Evolutionary conservation across 2,888 invertebrate genomes (phyloP), one percentile per base, ranked within the genome.

Genomic region (Hetaerina titia): DNA sequence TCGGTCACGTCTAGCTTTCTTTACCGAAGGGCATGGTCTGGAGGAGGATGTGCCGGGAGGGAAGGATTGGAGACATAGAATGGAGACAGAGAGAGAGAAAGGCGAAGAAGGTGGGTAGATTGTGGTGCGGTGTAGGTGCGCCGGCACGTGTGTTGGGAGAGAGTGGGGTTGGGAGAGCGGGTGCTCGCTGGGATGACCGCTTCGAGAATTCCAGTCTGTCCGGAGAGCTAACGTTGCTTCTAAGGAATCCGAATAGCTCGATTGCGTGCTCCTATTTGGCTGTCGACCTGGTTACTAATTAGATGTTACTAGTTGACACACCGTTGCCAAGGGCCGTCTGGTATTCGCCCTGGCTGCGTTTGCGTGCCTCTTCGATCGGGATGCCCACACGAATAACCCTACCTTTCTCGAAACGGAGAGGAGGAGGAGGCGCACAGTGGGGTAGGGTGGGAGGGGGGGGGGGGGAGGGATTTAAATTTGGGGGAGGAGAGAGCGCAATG

Each of bases 241-340:
- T 31, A 81, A 31, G 81, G 81, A 81, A 81, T 81, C 31, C 81
- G 81, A 81, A 81, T 81, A 81, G 81, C 69, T 69, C 69, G 22
- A n/a, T 22, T n/a, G 69, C 81, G 31, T 11, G 31, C 81, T 81
- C 81, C 81, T 81, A 81, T 81, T 81, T 81, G 31, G 11, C 81
- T 31, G 81, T 81, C 81, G 81, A 81, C 81, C 81, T 81, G 81
- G 81, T 81, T 81, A 81, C 81, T 81, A 81, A 31, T 81, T 31
- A 31, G 31, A 31, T 15, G 81, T 81, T 11, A 31, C 81, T 81
- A 31, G 81, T 31, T 22, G 81, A 11, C 13, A 25, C 81, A 81
- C 81, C 81, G 81, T 81, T 81, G 81, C 81, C 81, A 81, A 81
- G 81, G 81, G 81, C 81, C 25, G 81, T 81, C 9, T 31, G 25